These are phyloP conservation scores for Bombus affinis DNA, from an alignment of 1,140 invertebrate species.

Conservation along the genomic window DNA sequence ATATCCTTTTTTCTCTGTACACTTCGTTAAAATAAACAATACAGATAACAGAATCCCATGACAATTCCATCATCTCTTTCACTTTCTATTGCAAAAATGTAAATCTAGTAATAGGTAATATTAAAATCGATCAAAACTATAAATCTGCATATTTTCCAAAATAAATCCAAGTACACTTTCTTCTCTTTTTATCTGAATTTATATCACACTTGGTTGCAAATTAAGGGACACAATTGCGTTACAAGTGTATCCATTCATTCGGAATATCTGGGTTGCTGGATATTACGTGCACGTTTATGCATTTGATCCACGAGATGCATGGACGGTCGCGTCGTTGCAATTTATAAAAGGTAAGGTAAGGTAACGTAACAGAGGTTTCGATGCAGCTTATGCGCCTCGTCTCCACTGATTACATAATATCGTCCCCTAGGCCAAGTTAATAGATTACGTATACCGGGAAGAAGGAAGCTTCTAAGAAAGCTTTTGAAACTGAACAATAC, in stretches of 20 bases:
- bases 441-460: conserved; percentile 25
- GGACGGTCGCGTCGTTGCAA: neutral
- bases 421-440: neutral
- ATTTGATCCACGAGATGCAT: neutral
- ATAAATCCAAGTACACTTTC: neutral
- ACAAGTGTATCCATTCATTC: neutral
- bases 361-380: conserved; percentile 9
- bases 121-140: neutral
- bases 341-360: conserved; percentile 22
- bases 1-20: neutral
- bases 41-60: neutral
- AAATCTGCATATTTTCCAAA: neutral
- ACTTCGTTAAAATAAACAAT: neutral
- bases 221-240: neutral
- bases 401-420: conserved; percentile 40
- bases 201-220: neutral
- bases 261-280: neutral
- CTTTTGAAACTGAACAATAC: conserved; percentile 42
- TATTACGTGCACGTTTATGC: neutral
- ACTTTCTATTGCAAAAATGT: neutral
- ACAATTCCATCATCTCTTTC: neutral
- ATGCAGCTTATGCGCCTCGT: conserved; percentile 20
- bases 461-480: neutral
- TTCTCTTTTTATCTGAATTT: neutral
- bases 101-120: neutral